Base-by-base conservation (phyloP, 2,888 invertebrate genomes). In the Acrobasis suavella region DNA sequence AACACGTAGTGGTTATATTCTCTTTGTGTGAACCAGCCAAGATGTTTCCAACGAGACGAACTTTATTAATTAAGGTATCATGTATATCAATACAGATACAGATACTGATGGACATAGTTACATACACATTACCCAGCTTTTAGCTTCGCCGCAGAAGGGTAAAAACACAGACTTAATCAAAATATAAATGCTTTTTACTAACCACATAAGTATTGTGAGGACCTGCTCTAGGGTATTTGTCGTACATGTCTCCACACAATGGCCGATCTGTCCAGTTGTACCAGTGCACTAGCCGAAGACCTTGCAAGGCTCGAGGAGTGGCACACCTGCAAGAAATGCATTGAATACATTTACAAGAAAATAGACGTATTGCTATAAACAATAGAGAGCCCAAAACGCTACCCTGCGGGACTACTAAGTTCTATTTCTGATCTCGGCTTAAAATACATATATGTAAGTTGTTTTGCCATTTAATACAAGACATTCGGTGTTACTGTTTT, bases 201-300 rank as follows among this genome's bases (percentile, higher is more conserved):
- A 91, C 91, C 74, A 82, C 70, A 61, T 82, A 91, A 14, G 78
- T 86, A 38, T 79, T 82, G 14, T 74, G 76, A 0, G 82, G 73
- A 3, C 76, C 78, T 2, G 74, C 67, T 0, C 75, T 65, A 22
- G 72, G 66, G 64, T 73, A 76, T 7, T 67, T 69, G 16, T 85
- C 82, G 63, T 73, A 76, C 7, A 67, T 70, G 16, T 85, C 82
- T 1, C 72, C 73, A 71, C 93, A 93, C 77, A 94, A 87, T 10
- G 92, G 89, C 60, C 84, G 79, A 58, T 88, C 85, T 2, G 91
- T 87, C 93, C 94, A 93, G 73, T 93, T 90, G 77, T 93, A 93
- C 93, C 93, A 94, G 75, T 94, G 94, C 15, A 94, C 92, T 72
- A 94, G 79, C 0, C 94, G 89, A 14, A 88, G 80, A 7, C 92